Evolutionary conservation across 2,113 vertebrate species (phyloP).

Genomic region (Prolemur simus): DNA sequence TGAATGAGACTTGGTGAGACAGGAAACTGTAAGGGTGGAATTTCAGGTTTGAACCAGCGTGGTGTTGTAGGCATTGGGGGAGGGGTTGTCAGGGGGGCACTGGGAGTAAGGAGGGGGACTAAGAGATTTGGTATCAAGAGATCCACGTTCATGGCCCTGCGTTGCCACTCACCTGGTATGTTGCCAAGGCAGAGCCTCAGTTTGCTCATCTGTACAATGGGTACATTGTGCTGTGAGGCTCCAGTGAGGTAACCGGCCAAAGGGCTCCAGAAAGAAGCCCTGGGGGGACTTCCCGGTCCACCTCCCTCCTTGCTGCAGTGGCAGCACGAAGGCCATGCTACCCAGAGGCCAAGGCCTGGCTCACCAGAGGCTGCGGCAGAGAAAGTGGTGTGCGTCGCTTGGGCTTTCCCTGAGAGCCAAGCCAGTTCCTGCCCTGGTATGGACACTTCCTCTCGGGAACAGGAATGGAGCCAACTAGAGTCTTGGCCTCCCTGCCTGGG

Average conservation of each 20-base stretch:
- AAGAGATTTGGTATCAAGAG: neutral
- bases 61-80: neutral
- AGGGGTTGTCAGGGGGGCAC: rapidly evolving
- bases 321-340: neutral
- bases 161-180: no score
- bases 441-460: neutral
- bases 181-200: neutral
- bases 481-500: neutral
- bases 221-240: neutral
- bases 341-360: neutral
- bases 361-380: neutral
- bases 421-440: neutral
- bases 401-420: neutral
- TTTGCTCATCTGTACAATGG: neutral
- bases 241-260: neutral
- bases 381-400: neutral
- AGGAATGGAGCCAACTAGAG: slow-evolving; percentile 43
- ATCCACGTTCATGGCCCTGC: neutral
- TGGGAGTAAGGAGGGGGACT: neutral
- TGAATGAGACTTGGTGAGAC: neutral
- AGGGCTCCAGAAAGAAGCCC: neutral
- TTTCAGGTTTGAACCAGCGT: neutral
- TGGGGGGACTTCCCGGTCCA: neutral
- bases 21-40: neutral
- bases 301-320: neutral